Evolutionary conservation across 2,888 invertebrate genomes (phyloP).

Genomic region (Lypha dubia): DNA sequence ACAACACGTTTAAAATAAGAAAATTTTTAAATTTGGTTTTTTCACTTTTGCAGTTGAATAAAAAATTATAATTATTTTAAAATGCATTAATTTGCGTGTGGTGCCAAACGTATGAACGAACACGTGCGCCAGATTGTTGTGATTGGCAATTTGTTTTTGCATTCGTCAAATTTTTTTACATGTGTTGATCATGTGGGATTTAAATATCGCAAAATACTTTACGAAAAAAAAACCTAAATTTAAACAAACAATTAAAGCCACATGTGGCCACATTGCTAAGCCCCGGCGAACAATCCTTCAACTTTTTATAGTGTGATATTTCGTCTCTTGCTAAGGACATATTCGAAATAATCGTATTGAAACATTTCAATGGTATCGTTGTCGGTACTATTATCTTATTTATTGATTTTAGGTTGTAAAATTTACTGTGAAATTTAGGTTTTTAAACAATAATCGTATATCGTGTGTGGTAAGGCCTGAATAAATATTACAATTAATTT

Average conservation of each 20-base stretch:
- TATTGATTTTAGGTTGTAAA: too few relatives aligned
- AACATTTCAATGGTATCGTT: too few relatives aligned
- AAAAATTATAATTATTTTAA: slow-evolving; percentile 1
- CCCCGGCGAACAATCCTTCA: slow-evolving; percentile 11
- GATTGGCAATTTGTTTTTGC: slow-evolving; percentile 32
- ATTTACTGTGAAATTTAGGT: too few relatives aligned
- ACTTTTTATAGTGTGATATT: not conserved
- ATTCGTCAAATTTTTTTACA: slow-evolving; percentile 39
- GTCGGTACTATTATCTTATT: too few relatives aligned
- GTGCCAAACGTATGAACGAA: not conserved
- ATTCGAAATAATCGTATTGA: too few relatives aligned
- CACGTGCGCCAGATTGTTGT: not conserved
- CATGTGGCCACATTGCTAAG: slow-evolving; percentile 15
- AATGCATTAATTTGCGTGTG: not conserved
- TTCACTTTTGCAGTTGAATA: not conserved
- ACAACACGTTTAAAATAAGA: not conserved
- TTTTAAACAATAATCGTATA: too few relatives aligned
- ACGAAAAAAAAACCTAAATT: not conserved
- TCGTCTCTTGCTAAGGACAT: not conserved
- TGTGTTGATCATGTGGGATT: slow-evolving; percentile 38
- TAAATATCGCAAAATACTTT: not conserved
- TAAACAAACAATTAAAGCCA: slow-evolving; percentile 26
- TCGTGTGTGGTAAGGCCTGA: too few relatives aligned
- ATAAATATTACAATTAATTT: too few relatives aligned
- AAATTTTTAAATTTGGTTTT: not conserved